Evolutionary conservation across 2,888 invertebrate genomes (phyloP).

Genomic region (Ormia ochracea): DNA sequence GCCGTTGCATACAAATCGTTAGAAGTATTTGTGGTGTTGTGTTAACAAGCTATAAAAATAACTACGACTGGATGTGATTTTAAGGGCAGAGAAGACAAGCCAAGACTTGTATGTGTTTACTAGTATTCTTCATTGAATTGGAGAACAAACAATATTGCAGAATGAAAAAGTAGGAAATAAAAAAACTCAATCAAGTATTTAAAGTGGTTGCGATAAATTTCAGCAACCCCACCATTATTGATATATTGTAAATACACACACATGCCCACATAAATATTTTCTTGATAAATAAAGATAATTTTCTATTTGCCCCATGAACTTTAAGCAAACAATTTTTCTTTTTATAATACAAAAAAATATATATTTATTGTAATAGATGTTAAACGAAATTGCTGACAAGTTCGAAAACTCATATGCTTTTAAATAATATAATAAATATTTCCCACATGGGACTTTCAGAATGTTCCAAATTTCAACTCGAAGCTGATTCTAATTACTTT

Average conservation of each 20-base stretch:
- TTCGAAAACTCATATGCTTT: no score
- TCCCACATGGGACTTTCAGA: no score
- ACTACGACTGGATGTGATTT: slow-evolving; percentile 45
- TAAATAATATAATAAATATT: no score
- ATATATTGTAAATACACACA: neutral
- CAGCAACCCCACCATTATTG: slow-evolving; percentile 12
- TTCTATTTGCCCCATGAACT: no score
- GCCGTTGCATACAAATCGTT: neutral
- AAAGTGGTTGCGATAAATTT: slow-evolving; percentile 15
- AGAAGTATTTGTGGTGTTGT: slow-evolving; percentile 23
- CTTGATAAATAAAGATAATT: neutral
- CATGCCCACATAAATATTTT: neutral
- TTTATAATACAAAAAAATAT: no score
- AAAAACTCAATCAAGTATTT: slow-evolving; percentile 17
- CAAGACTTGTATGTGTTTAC: no score
- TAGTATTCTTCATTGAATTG: slow-evolving; percentile 34
- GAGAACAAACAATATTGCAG: neutral
- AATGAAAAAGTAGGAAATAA: no score
- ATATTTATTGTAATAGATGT: no score
- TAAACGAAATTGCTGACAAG: no score
- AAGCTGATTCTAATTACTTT: no score
- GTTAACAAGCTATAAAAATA: slow-evolving; percentile 54
- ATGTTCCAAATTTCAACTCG: no score
- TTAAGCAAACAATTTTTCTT: no score
- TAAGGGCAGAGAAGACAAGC: slow-evolving; percentile 46